These are phyloP conservation scores for Dendrocincla fuliginosa DNA, from an alignment of 2,797 vertebrate genomes.

Conservation along the genomic window DNA sequence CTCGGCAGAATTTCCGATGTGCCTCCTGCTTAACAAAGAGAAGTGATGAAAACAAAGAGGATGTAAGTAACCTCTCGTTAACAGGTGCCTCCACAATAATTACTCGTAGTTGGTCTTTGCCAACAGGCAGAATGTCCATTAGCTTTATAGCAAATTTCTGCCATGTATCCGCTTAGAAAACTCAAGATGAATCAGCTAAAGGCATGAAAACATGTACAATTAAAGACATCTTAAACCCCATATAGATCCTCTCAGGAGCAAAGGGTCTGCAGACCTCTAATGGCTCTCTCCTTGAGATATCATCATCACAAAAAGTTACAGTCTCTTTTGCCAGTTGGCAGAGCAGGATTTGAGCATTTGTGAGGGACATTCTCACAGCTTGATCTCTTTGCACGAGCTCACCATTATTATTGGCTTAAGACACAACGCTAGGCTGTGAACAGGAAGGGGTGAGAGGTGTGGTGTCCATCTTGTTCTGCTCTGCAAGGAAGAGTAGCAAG, in stretches of 20 bases:
- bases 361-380: neutral
- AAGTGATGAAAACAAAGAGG: constrained; percentile 24
- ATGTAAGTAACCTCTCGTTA: neutral
- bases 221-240: neutral
- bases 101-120: neutral
- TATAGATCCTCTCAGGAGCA: neutral
- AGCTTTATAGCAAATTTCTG: constrained; percentile 6
- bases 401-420: neutral
- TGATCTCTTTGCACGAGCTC: neutral
- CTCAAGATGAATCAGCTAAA: neutral
- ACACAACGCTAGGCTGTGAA: neutral
- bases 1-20: constrained; percentile 53
- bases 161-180: neutral
- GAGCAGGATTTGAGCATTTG: neutral
- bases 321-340: neutral
- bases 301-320: neutral
- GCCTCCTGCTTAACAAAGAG: constrained; percentile 31
- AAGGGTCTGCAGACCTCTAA: neutral
- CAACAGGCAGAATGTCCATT: neutral
- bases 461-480: neutral
- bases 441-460: neutral
- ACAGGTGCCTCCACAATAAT: neutral
- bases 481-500: neutral
- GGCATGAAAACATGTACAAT: neutral
- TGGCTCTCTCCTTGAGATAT: neutral